Evolutionary conservation across 2,888 invertebrate genomes (phyloP), one percentile per base, ranked within the genome.

Genomic region (Epinotia brunnichana): DNA sequence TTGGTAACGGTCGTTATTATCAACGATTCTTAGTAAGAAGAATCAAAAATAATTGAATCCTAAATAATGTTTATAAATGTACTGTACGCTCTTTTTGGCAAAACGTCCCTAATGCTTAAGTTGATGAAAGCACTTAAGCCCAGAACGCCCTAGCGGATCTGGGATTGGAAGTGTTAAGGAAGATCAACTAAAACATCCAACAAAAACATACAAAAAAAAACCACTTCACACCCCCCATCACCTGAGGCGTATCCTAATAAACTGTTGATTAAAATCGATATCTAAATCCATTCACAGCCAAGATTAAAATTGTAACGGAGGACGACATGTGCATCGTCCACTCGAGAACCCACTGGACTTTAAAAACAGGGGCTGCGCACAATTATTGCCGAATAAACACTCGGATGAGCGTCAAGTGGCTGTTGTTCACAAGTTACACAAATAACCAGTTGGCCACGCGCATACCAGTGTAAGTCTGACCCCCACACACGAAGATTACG

Each of bases 301-400:
- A 80, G 78, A 82, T 81, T 81, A 82, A 82, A 82, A 81, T 75
- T 59, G 80, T 83, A 85, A 82, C 81, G 77, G 76, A 83, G 78
- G 76, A 76, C 77, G 86, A 85, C 90, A 89, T 88, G 87, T 89
- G 88, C 53, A 53, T 79, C 69, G 74, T 76, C 56, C 82, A 81
- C 90, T 91, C 77, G 76, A 88, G 76, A 77, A 88, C 86, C 85
- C 87, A 88, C 72, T 76, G 82, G 81, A 74, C 85, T 88, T 88
- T 84, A 83, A 87, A 89, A 88, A 89, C 87, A 90, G 83, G 81
- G 81, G 84, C 79, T 66, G 74, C 82, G 85, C 87, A 89, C 88
- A 86, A 90, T 90, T 90, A 90, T 88, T 81, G 76, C 74, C 82
- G 85, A 84, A 87, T 88, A 90, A 91, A 90, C 89, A 90, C 85